These are phyloP conservation scores for Hirudo medicinalis DNA, from an alignment of 1,140 invertebrate genomes.

Conservation along the genomic window DNA sequence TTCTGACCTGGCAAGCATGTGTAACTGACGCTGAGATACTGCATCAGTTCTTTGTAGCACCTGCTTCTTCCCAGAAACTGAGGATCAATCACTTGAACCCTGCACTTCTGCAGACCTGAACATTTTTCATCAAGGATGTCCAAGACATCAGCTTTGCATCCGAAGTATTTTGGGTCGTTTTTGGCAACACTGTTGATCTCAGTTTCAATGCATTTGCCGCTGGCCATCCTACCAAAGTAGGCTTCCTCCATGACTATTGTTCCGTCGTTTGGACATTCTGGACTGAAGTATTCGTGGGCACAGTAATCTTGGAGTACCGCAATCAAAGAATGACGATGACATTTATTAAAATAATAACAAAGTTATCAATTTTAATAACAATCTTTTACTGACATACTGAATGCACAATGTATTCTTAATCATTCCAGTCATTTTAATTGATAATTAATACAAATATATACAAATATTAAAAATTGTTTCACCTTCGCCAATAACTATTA, in stretches of 20 bases:
- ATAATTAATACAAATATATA: too few species aligned
- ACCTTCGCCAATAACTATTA: too few species aligned
- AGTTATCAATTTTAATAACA: neutral
- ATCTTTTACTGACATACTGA: neutral
- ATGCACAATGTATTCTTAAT: neutral
- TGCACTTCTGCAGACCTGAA: conserved; percentile 4
- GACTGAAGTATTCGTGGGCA: conserved; percentile 6
- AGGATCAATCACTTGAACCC: neutral
- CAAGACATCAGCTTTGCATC: neutral
- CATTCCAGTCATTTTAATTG: neutral
- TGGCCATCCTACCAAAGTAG: conserved; percentile 7
- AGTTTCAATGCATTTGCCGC: conserved; percentile 4
- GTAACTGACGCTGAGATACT: too few species aligned
- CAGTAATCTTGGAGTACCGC: neutral
- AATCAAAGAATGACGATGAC: neutral
- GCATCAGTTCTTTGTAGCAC: too few species aligned
- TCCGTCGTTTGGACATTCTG: neutral
- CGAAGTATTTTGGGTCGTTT: neutral
- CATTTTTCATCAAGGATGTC: neutral
- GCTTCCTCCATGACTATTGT: neutral
- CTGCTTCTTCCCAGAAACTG: neutral
- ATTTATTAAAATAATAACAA: neutral
- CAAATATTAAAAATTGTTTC: too few species aligned
- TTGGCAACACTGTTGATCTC: neutral
- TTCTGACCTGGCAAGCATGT: too few species aligned